Base-by-base conservation (phyloP, 2,797 vertebrate genomes). In the Scyliorhinus canicula region DNA sequence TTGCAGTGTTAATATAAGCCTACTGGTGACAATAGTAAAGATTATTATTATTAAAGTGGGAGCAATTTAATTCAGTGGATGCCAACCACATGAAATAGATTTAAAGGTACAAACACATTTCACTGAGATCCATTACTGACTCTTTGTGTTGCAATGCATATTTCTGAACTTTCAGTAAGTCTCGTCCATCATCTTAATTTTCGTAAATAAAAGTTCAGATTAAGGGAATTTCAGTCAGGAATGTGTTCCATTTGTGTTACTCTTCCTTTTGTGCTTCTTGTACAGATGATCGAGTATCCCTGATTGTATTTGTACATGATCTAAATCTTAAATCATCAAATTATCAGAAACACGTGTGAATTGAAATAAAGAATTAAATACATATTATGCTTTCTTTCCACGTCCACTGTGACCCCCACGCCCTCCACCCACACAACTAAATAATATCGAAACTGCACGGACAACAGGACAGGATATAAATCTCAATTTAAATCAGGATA, bases 171-270 rank as follows among this genome's bases (percentile, higher is more conserved):
- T 86, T 86, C 28, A 82, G 9, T 3, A 63, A n/a, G 35, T 44
- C 35, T 9, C 0, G 35, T 19, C 19, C 35, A 60, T 21, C 35
- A 90, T 63, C 40, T n/a, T 90, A 90, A 28, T 88, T 57, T 88
- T 57, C 31, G n/a, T n/a, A 88, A 88, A 88, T 88, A 60, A 57
- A 91, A 44, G 40, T 91, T 57, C 57, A 91, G 63, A 91, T 24
- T 11, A 24, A 63, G 21, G 57, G 24, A 63, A 63, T 63, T 91
- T 63, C 57, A 63, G 14, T 55, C 52, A 35, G 28, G 31, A 88
- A 88, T 88, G 24, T 57, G 52, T n/a, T 63, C 8, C 57, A 26
- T 63, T 26, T 63, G 19, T 63, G 24, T 65, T 21, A 47, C 7
- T 82, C 60, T n/a, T 91, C 57, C 57, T 91, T 65, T 44, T n/a